phyloP scores from a whole-genome alignment of 2,113 vertebrate species.

The Platichthys stellatus region DNA sequence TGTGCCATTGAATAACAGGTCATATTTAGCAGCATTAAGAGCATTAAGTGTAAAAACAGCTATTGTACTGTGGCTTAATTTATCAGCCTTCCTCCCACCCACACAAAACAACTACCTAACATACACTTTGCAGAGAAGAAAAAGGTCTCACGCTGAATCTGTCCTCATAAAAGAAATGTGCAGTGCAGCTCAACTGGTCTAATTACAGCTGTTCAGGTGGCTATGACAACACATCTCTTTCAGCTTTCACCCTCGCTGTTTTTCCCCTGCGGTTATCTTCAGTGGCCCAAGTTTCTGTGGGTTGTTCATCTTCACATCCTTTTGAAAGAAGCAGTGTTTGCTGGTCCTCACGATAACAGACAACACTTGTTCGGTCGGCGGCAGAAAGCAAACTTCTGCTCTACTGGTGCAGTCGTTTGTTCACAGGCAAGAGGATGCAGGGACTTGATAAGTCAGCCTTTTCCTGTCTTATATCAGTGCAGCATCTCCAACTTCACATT shows the following conservation, averaged over 20 bases:
- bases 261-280: slow-evolving; percentile 65
- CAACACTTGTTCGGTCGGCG: slow-evolving; percentile 5
- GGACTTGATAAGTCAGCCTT: slow-evolving; percentile 38
- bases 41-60: not conserved
- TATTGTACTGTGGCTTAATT: not conserved
- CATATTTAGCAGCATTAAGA: slow-evolving; percentile 6
- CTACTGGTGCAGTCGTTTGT: slow-evolving; percentile 35
- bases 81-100: not conserved
- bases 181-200: slow-evolving; percentile 16
- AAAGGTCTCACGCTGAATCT: not conserved
- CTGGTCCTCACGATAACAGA: slow-evolving; percentile 26
- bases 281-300: slow-evolving; percentile 57
- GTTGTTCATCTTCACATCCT: slow-evolving; percentile 60
- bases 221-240: slow-evolving; percentile 75
- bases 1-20: not conserved
- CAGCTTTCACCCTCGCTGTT: slow-evolving; percentile 59
- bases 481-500: slow-evolving; percentile 22
- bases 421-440: slow-evolving; percentile 22
- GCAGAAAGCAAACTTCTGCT: slow-evolving; percentile 14
- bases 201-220: slow-evolving; percentile 61
- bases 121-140: not conserved
- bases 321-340: slow-evolving; percentile 17
- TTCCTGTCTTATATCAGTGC: slow-evolving; percentile 23
- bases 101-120: not conserved
- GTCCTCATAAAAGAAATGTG: slow-evolving; percentile 15